Evolutionary conservation across 2,113 vertebrate genomes (phyloP).

Genomic region (Pagrus major): DNA sequence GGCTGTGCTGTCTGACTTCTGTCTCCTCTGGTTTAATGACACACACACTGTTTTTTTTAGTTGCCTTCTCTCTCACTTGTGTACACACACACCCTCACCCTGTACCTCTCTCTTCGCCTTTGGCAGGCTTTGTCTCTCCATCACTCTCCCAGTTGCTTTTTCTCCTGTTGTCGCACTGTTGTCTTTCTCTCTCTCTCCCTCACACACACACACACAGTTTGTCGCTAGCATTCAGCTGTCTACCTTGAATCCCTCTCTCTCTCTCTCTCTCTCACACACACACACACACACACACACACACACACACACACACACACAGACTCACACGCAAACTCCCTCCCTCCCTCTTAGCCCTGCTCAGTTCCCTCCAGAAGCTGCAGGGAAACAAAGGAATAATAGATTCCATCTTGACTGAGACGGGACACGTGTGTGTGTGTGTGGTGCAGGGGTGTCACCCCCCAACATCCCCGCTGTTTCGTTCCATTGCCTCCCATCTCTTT

Average conservation of each 20-base stretch:
- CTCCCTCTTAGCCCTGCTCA: conserved; percentile 22
- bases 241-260: conserved; percentile 20
- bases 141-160: conserved; percentile 1
- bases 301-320: neutral
- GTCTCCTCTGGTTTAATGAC: conserved; percentile 14
- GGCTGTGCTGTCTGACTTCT: conserved; percentile 3
- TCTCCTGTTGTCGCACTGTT: neutral
- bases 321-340: neutral
- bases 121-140: conserved; percentile 6
- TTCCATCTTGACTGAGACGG: conserved; percentile 68
- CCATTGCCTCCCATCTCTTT: conserved; percentile 10
- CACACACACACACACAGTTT: conserved; percentile 12
- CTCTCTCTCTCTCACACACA: conserved; percentile 1
- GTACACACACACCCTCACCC: neutral
- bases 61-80: neutral
- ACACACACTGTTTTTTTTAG: neutral
- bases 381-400: conserved; percentile 76
- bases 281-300: neutral
- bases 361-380: conserved; percentile 68
- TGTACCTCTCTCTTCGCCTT: neutral
- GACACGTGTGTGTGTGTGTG: conserved; percentile 9
- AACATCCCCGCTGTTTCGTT: conserved; percentile 14
- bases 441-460: conserved; percentile 35
- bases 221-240: conserved; percentile 8
- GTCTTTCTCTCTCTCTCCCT: conserved; percentile 20